Conservation (phyloP, 2,888 invertebrate genomes). For the Cylloceria caligata region DNA sequence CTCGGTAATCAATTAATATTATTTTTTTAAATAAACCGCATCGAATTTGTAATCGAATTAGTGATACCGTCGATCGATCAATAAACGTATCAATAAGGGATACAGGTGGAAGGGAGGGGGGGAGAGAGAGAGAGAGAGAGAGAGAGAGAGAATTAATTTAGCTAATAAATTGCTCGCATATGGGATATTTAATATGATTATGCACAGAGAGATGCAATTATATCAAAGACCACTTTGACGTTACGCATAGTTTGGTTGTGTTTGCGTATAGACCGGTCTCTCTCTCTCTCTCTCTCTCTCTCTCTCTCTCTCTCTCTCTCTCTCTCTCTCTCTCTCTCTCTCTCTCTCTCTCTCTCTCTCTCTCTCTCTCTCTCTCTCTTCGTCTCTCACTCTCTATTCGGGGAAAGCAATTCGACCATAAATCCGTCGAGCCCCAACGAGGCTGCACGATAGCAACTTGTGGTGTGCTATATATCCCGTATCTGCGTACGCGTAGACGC, state of each 20-base stretch:
- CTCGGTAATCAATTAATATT: slow-evolving; percentile 1
- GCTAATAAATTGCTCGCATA: slow-evolving; percentile 36
- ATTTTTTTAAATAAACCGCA: background rate
- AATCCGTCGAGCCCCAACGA: slow-evolving; percentile 64
- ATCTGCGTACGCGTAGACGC: slow-evolving; percentile 36
- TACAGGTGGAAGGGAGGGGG: too few species aligned
- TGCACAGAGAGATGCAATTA: slow-evolving; percentile 39
- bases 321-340: background rate
- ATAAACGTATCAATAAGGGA: slow-evolving; percentile 1
- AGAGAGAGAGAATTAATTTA: background rate
- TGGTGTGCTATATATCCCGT: slow-evolving; percentile 36
- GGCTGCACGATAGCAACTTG: slow-evolving; percentile 56
- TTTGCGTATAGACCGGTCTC: background rate
- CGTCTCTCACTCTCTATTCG: slow-evolving; percentile 27
- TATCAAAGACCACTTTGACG: slow-evolving; percentile 46
- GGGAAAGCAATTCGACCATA: slow-evolving; percentile 64
- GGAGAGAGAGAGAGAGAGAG: background rate
- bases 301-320: background rate
- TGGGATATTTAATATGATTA: slow-evolving; percentile 44
- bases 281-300: background rate
- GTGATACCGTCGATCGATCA: slow-evolving; percentile 29
- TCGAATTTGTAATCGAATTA: slow-evolving; percentile 20
- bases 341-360: background rate
- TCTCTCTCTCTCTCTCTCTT: background rate
- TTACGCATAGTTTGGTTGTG: slow-evolving; percentile 24